Base-by-base conservation (phyloP, 37 sponge, comb jelly and placozoan genomes). In the Ephydatia muelleri region DNA sequence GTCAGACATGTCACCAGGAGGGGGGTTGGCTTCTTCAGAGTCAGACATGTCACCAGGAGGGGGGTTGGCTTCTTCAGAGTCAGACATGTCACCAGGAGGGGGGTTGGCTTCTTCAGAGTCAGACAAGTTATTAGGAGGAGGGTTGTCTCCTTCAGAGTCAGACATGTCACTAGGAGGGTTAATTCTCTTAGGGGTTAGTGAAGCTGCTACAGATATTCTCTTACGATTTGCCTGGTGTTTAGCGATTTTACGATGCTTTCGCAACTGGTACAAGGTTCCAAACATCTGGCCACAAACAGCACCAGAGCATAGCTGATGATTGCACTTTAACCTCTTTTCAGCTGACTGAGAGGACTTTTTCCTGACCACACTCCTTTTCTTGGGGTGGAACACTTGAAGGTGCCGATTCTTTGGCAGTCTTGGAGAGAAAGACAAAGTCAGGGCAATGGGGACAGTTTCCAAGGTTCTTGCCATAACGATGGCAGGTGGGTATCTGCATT, bases 271-370 rank as follows among this genome's bases (percentile, higher is more conserved):
- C 57, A 57, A 13, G 57, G 57, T 57, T 1, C 57, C 57, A 57
- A 57, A 57, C 57, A 57, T 57, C 57, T 57, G 57, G 57, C 57
- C 57, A 57, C 57, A 57, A 13, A 57, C 57, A 57, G 57, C 57
- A 57, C 57, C 57, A 57, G 57, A 57, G 19, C 57, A 57, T 57
- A 57, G 14, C 12, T 57, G 12, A 14, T 14, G 19, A 5, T 57
- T 57, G 19, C 57, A 57, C 12, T 14, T 14, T 57, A 57, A 57
- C 57, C 57, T 57, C 57, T 57, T 57, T 57, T 57, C 57, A 57
- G 57, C 57, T 57, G 57, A 57, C 57, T 57, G 57, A 57, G 57
- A 57, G 57, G 57, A 57, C 57, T 57, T 57, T 57, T 57, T 57
- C 14, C 57, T 57, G 57, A 57, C 57, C 57, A 57, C 57, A 57